Base-by-base conservation (phyloP, 2,888 invertebrate genomes). In the Trichopoda pennipes region DNA sequence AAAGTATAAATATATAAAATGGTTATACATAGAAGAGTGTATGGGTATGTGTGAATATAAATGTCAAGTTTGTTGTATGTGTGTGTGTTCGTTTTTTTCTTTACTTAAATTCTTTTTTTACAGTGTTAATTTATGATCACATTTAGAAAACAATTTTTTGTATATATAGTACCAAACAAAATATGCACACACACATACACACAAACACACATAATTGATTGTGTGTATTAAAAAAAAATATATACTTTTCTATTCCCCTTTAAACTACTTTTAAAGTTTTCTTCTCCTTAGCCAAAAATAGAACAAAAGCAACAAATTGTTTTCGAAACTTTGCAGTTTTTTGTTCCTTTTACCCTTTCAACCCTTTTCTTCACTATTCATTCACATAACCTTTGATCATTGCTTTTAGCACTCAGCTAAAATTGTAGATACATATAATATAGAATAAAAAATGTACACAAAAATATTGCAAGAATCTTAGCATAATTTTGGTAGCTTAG, bases 111-210 rank as follows among this genome's bases (percentile, higher is more conserved):
- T 49, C 47, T 74, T 44, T n/a, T 53, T 77, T 55, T 73, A 85
- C 38, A 85, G 86, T 86, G 86, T 86, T 88, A 88, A 88, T 88
- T 88, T 88, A 88, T 89, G 88, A 84, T 86, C 85, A 85, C 88
- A 88, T 89, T 86, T 86, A 86, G 85, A 61, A 56, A 69, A 79
- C 66, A 72, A 58, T 74, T 38, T 75, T 79, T n/a, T n/a, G n/a
- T n/a, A n/a, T n/a, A 85, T 86, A 84, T 85, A 84, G 87, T 61
- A 60, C 12, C 55, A 2, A 55, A n/a, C 21, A 70, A 42, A 38
- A 12, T 12, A 38, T 38, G 38, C 12, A 12, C 38, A 12, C 10
- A 12, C 3, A 38, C 38, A 3, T 38, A 38, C 1, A 35, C 2
- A n/a, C 8, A 32, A 6, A 8, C 8, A 32, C 32, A 32, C 63